Evolutionary conservation across 2,797 vertebrate species (phyloP).

Genomic region (Phoebastria nigripes): DNA sequence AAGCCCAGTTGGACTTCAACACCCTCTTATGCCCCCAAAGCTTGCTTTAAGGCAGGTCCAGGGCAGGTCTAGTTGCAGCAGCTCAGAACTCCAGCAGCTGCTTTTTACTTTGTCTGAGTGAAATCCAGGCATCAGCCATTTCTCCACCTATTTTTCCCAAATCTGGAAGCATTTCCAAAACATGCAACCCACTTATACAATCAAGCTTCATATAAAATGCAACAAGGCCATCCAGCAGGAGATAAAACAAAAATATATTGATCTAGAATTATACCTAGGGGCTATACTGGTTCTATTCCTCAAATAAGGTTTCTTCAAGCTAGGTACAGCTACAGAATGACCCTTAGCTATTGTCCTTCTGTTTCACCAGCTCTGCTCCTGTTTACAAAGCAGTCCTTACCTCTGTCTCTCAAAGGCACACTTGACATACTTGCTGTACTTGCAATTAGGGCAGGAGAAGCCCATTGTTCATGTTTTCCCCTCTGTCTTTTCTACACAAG

Average conservation of each 20-base stretch:
- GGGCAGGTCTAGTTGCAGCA: background rate
- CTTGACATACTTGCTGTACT: conserved; percentile 51
- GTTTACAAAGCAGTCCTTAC: background rate
- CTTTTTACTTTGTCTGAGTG: background rate
- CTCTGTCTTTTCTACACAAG: conserved; percentile 38
- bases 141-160: background rate
- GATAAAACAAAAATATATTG: background rate
- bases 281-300: background rate
- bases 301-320: background rate
- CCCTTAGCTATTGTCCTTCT: conserved; percentile 35
- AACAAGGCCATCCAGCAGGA: background rate
- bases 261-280: background rate
- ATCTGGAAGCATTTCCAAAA: background rate
- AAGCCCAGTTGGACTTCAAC: background rate
- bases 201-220: background rate
- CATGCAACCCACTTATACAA: background rate
- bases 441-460: conserved; percentile 59
- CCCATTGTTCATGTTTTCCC: conserved; percentile 16
- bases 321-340: conserved; percentile 27
- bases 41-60: background rate
- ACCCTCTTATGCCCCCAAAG: background rate
- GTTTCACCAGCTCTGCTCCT: conserved; percentile 20
- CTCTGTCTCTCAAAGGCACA: conserved; percentile 30
- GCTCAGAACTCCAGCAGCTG: background rate
- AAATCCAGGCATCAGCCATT: background rate